Base-by-base conservation (phyloP, 2,113 vertebrate species). In the Larimichthys polyactis region DNA sequence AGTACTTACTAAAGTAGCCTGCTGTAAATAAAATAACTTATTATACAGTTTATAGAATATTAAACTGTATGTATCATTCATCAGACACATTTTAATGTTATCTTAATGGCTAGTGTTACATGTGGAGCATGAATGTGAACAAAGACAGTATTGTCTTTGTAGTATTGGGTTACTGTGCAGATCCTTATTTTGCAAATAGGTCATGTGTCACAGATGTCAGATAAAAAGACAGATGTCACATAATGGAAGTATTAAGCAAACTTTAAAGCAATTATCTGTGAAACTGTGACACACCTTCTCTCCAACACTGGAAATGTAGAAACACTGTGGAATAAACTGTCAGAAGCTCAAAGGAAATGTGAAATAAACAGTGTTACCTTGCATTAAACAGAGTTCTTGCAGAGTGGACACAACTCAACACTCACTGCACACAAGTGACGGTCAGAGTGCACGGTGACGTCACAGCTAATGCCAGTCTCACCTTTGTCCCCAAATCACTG, bases 301-400 rank as follows among this genome's bases (percentile, higher is more conserved):
- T 32, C 29, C 65, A 69, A 36, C 57, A 52, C 4, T 65, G 40
- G 8, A 49, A 40, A 71, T 12, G 27, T 9, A 5, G 46, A 0
- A 70, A 10, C 14, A 68, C 0, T 57, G 62, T 48, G 44, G 7
- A 75, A 49, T 27, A 20, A 20, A 52, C 3, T 15, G 43, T 14
- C 15, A n/a, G 1, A 22, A 54, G 20, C 3, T 3, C 19, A 51
- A 76, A 78, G 10, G 0, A 7, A 59, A 11, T 8, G n/a, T 24
- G 15, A 49, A 48, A 66, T 27, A 3, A 57, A 48, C 2, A 66
- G 22, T 29, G 5, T 24, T 90, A 92, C 91, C 89, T 92, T 75
- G 1, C 20, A 66, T 11, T 71, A 24, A 76, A 69, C 46, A 27
- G 11, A 62, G 19, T 2, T 77, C 57, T 49, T 69, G 49, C 32